Percentiles rank a stretch among this genome's conserved stretches.
phyloP scores from a whole-genome alignment of 2,888 invertebrate species.

The Geotrupes spiniger region DNA sequence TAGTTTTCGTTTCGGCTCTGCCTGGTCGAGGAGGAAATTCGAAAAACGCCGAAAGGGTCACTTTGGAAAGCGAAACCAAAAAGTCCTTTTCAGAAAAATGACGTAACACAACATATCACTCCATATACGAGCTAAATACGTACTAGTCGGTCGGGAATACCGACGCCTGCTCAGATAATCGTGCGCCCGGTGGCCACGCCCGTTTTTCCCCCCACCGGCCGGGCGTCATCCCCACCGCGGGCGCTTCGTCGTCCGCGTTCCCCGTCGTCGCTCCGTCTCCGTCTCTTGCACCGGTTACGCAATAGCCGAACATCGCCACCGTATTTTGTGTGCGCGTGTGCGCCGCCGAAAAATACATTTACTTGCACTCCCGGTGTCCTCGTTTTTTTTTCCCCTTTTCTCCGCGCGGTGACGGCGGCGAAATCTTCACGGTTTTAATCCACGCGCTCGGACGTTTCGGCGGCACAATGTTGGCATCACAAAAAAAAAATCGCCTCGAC shows the following conservation, averaged over 20 bases:
- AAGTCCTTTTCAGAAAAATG: conserved; percentile 51
- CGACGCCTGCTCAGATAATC: conserved; percentile 49
- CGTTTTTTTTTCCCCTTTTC: too few relatives aligned
- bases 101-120: conserved; percentile 53
- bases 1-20: too few relatives aligned
- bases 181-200: conserved; percentile 51
- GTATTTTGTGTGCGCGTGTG: too few relatives aligned
- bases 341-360: too few relatives aligned
- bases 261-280: conserved; percentile 33
- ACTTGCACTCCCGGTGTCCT: too few relatives aligned
- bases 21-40: conserved; percentile 27
- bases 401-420: too few relatives aligned
- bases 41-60: conserved; percentile 49
- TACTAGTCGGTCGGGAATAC: conserved; percentile 46
- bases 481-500: too few relatives aligned
- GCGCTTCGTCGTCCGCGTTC: conserved; percentile 29
- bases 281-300: conserved; percentile 30
- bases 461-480: too few relatives aligned
- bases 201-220: conserved; percentile 41
- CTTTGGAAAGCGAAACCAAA: conserved; percentile 52
- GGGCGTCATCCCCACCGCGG: conserved; percentile 32
- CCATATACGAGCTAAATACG: conserved; percentile 52
- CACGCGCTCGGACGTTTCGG: too few relatives aligned
- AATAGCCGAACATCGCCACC: conserved; percentile 15
- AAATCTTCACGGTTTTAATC: too few relatives aligned